phyloP scores from a whole-genome alignment of 2,797 vertebrate genomes.

The Cuculus canorus region DNA sequence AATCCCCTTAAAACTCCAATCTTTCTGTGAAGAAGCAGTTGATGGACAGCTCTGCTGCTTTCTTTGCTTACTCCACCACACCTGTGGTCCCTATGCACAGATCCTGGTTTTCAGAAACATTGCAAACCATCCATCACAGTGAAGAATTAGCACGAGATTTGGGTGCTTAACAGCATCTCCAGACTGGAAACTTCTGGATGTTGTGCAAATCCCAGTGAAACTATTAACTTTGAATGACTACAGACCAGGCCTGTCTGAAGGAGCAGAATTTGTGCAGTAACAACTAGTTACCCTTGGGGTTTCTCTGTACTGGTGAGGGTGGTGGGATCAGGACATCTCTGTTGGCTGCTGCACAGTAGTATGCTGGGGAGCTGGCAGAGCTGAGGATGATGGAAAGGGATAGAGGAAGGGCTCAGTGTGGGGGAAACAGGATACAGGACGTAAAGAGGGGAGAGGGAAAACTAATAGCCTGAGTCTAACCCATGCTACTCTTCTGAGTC shows the following conservation, averaged over 20 bases:
- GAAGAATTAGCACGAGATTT: background rate
- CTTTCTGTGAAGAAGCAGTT: background rate
- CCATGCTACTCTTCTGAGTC: background rate
- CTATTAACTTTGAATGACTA: background rate
- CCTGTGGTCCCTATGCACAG: rapidly evolving
- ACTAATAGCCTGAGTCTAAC: background rate
- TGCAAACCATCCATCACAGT: background rate
- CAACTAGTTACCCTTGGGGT: rapidly evolving
- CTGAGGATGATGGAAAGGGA: background rate
- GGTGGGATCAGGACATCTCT: background rate
- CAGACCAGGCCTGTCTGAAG: background rate
- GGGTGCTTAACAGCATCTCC: background rate
- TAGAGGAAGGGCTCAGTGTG: background rate
- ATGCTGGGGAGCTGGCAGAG: background rate
- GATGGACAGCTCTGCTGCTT: background rate
- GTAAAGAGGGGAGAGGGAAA: background rate
- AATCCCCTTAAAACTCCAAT: background rate
- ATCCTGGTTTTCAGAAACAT: background rate
- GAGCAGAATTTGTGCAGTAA: background rate
- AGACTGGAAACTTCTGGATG: background rate
- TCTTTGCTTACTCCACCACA: background rate
- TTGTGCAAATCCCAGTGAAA: background rate
- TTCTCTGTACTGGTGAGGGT: rapidly evolving
- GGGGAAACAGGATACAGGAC: background rate
- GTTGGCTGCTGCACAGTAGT: background rate